phyloP scores from a whole-genome alignment of 2,888 invertebrate species.

The Limnephilus lunatus region DNA sequence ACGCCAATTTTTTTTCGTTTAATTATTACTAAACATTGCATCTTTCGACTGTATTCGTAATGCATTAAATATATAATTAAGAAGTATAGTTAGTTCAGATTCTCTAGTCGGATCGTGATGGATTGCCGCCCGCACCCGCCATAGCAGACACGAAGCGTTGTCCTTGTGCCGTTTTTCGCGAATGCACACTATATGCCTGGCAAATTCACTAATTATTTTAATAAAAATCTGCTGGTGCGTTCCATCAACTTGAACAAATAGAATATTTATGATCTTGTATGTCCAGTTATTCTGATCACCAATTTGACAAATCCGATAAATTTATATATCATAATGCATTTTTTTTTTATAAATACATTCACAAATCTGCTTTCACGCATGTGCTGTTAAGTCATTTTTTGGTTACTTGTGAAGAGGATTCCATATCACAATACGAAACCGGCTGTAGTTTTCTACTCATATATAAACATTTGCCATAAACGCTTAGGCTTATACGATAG shows the following conservation, averaged over 20 bases:
- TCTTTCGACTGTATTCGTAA: background rate
- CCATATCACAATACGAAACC: too few relatives aligned
- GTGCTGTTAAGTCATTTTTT: too few relatives aligned
- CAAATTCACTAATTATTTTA: slow-evolving; percentile 12
- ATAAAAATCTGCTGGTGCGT: background rate
- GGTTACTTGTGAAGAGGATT: too few relatives aligned
- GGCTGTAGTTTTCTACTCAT: too few relatives aligned
- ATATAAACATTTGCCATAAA: too few relatives aligned
- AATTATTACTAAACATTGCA: too few relatives aligned
- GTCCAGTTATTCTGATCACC: background rate
- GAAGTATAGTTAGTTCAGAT: background rate
- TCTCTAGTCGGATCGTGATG: background rate
- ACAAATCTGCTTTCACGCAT: too few relatives aligned
- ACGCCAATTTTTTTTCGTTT: background rate
- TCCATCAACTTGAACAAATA: background rate
- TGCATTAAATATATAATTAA: background rate
- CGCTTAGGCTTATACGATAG: too few relatives aligned
- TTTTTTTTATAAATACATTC: background rate
- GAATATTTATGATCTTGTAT: background rate
- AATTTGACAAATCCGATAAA: background rate
- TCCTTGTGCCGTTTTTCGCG: slow-evolving; percentile 29
- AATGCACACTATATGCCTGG: background rate
- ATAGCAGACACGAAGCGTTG: background rate
- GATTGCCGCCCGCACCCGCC: background rate
- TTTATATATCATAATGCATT: background rate